phyloP scores from a whole-genome alignment of 1,140 invertebrate species.

The Venturia canescens region DNA sequence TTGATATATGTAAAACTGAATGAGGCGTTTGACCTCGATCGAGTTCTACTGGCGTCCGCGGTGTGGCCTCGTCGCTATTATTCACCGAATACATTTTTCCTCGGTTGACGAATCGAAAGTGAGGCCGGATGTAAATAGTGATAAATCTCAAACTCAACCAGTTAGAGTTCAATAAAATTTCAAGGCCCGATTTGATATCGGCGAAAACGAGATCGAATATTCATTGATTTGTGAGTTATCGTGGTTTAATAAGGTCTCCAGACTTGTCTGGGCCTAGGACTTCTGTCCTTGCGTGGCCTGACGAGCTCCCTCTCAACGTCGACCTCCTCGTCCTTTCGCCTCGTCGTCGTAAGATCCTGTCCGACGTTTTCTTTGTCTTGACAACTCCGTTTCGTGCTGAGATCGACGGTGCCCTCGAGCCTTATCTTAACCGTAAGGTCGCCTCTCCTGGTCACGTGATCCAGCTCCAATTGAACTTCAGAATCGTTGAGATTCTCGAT shows the following conservation, averaged over 20 bases:
- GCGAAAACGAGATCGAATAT: background rate
- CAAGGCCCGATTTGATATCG: background rate
- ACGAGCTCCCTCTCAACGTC: constrained; percentile 65
- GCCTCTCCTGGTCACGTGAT: constrained; percentile 51
- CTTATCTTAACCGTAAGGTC: constrained; percentile 71
- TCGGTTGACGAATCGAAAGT: background rate
- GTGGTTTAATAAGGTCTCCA: constrained; percentile 72
- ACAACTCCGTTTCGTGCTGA: constrained; percentile 67
- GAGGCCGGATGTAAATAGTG: background rate
- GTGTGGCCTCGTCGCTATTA: background rate
- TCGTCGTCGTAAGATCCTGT: constrained; percentile 70
- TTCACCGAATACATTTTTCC: background rate
- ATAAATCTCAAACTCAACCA: background rate
- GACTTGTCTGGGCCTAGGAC: constrained; percentile 74
- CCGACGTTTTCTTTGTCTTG: constrained; percentile 74
- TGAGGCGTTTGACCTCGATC: background rate
- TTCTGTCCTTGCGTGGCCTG: constrained; percentile 68
- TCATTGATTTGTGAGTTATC: background rate
- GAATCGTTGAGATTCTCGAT: constrained; percentile 70
- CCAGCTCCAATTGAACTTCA: constrained; percentile 61
- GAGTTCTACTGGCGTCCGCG: background rate
- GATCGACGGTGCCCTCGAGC: constrained; percentile 71
- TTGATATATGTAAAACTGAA: constrained; percentile 2
- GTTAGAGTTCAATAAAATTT: background rate
- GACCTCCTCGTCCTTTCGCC: constrained; percentile 67